Conservation (phyloP, 2,797 vertebrate species). For the Myotis findleyi region DNA sequence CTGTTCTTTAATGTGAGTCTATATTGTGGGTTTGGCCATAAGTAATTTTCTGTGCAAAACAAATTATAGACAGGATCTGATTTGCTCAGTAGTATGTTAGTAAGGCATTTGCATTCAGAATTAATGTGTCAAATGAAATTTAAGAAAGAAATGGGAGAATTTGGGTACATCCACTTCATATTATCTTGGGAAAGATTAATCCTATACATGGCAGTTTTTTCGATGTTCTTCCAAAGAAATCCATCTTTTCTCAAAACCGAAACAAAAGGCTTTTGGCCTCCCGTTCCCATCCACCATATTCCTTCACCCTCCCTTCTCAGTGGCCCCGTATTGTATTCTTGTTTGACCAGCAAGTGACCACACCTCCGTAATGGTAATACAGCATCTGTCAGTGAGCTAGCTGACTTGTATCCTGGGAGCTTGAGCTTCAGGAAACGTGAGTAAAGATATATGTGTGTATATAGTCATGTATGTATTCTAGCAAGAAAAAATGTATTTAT, state of each 20-base stretch:
- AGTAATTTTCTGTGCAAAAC: conserved; percentile 46
- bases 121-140: conserved; percentile 40
- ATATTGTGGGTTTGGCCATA: not conserved
- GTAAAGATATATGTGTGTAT: not conserved
- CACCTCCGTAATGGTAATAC: not conserved
- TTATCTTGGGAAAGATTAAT: conserved; percentile 38
- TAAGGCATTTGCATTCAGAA: conserved; percentile 57
- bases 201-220: not conserved
- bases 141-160: conserved; percentile 57
- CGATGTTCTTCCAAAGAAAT: conserved; percentile 43
- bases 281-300: not conserved
- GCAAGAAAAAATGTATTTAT: conserved; percentile 59
- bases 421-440: conserved; percentile 7
- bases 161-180: not conserved
- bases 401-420: not conserved
- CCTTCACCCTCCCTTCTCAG: not conserved
- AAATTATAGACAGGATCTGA: not conserved
- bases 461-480: conserved; percentile 11
- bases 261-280: not conserved
- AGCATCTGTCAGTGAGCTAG: not conserved
- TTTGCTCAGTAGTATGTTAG: conserved; percentile 11
- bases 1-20: conserved; percentile 27
- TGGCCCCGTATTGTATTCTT: not conserved
- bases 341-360: not conserved
- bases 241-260: conserved; percentile 22